Percentiles rank a stretch among this genome's conserved stretches.
Conservation (phyloP, 2,797 vertebrate genomes). For the Odontamblyopus rebecca region DNA sequence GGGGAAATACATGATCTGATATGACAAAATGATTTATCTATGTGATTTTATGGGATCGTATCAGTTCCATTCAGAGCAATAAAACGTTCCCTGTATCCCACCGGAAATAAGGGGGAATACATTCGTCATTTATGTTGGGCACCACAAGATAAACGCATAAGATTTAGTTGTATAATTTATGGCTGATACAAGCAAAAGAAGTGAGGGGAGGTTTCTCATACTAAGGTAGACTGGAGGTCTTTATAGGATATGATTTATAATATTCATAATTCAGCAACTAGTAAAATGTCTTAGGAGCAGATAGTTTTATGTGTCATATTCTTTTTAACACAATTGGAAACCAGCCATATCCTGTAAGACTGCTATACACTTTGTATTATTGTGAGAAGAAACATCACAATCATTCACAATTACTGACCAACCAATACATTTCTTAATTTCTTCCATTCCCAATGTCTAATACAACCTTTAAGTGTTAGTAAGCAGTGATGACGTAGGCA, state of each 20-base stretch:
- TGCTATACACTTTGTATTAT: too few relatives aligned
- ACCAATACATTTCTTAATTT: too few relatives aligned
- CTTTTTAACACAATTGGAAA: background rate
- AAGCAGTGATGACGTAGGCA: too few relatives aligned
- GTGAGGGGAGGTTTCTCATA: background rate
- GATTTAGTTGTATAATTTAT: constrained; percentile 13
- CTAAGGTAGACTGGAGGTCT: background rate
- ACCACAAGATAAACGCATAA: constrained; percentile 20
- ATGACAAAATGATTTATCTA: constrained; percentile 22
- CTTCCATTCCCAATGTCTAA: too few relatives aligned
- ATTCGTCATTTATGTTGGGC: constrained; percentile 4
- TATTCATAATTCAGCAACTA: background rate
- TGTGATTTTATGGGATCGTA: constrained; percentile 8
- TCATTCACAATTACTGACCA: too few relatives aligned
- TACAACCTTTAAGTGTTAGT: too few relatives aligned
- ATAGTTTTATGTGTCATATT: background rate
- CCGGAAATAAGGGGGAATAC: constrained; percentile 10
- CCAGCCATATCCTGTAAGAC: background rate
- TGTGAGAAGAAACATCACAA: too few relatives aligned
- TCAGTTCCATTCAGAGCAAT: constrained; percentile 6
- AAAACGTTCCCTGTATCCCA: constrained; percentile 3
- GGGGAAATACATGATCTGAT: constrained; percentile 29
- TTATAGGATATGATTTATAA: background rate
- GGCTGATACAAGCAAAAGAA: constrained; percentile 4
- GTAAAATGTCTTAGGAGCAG: background rate